These are phyloP conservation scores for Thera obeliscata DNA, from an alignment of 2,888 invertebrate species.

Conservation along the genomic window DNA sequence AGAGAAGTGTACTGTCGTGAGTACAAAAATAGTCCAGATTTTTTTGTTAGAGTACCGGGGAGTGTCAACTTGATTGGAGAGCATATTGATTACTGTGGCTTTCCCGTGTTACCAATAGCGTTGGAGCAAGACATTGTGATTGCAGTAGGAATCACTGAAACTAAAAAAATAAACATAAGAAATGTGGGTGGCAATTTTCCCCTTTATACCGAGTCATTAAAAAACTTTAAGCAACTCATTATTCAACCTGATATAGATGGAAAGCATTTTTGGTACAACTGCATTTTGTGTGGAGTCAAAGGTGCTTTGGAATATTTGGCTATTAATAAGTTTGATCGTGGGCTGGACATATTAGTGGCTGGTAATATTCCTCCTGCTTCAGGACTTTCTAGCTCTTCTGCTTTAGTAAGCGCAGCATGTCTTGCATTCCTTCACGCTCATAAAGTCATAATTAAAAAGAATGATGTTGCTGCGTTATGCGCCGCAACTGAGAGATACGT, in stretches of 20 bases:
- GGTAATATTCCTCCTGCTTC: constrained; percentile 96
- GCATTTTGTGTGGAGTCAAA: constrained; percentile 96
- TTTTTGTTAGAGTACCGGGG: constrained; percentile 91
- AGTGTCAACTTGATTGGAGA: constrained; percentile 99
- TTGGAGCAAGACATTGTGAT: constrained; percentile 95
- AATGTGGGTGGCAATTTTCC: constrained; percentile 67
- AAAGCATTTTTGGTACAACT: constrained; percentile 95
- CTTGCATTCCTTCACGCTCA: constrained; percentile 88
- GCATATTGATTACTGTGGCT: constrained; percentile 99
- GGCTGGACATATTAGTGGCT: constrained; percentile 90
- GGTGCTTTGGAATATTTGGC: constrained; percentile 89
- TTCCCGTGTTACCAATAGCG: constrained; percentile 97
- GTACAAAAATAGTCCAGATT: constrained; percentile 85
- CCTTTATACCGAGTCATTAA: constrained; percentile 56
- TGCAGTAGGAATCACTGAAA: constrained; percentile 84
- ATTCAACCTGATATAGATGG: constrained; percentile 71
- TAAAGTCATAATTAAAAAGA: constrained; percentile 72
- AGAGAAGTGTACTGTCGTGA: constrained; percentile 75
- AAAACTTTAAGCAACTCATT: constrained; percentile 58
- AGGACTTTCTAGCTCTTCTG: constrained; percentile 98
- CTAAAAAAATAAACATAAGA: constrained; percentile 62
- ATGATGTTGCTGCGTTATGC: constrained; percentile 92
- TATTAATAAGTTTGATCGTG: constrained; percentile 72
- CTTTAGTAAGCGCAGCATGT: constrained; percentile 97
- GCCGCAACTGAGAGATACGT: constrained; percentile 96